phyloP scores from a whole-genome alignment of 2,113 vertebrate genomes.

The Cinclus cinclus region DNA sequence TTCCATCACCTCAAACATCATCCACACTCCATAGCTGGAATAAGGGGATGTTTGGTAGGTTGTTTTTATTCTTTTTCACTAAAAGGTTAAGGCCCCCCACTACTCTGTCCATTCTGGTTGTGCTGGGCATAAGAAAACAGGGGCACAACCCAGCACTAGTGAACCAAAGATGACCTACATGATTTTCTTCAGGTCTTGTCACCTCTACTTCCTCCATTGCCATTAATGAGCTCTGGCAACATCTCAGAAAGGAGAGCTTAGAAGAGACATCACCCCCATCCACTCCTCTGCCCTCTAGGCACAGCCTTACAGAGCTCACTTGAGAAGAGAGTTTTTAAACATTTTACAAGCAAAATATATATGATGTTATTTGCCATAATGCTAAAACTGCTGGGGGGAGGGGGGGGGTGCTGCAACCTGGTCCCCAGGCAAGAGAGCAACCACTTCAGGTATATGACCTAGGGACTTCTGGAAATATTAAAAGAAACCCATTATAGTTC shows the following conservation, averaged over 20 bases:
- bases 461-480: not conserved
- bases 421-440: not conserved
- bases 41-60: not conserved
- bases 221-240: not conserved
- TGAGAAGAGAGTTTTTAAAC: not conserved
- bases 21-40: not conserved
- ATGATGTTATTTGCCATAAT: not conserved
- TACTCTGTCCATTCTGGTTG: not conserved
- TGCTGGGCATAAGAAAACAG: not conserved
- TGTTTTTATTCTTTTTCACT: not conserved
- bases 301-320: not conserved
- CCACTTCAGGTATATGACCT: not conserved
- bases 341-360: not conserved
- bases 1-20: accelerated
- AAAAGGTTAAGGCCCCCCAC: not conserved
- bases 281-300: not conserved
- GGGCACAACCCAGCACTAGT: not conserved
- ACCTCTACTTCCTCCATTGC: not conserved
- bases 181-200: not conserved
- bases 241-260: not conserved
- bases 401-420: not conserved
- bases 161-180: not conserved
- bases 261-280: not conserved
- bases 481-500: not conserved
- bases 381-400: not conserved